Base-by-base conservation (phyloP, 1,140 invertebrate genomes). In the Drosophila subpulchrella region DNA sequence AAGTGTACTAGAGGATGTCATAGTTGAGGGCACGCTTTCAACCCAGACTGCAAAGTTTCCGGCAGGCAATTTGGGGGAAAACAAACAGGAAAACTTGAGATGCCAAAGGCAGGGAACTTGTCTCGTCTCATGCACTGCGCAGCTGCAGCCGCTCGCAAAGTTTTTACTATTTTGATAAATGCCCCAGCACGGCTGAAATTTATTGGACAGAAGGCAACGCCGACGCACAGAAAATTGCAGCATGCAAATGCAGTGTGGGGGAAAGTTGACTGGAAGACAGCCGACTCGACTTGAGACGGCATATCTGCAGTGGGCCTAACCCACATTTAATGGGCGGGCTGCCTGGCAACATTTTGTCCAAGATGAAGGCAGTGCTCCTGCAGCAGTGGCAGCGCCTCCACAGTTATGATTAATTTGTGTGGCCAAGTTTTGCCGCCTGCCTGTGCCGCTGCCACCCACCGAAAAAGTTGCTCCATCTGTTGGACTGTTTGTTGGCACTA, bases 381-480 rank as follows among this genome's bases (percentile, higher is more conserved):
- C 54, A 60, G 55, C 72, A 76, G 74, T 51, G 65, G 74, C 56
- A 61, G 72, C 66, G 71, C 73, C 78, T 71, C 62, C 79, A 88
- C 88, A 88, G 84, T 88, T 88, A 88, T 88, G 83, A 88, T 88
- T 88, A 88, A 88, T 88, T 88, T 88, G 84, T 80, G 75, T 67
- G 63, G 60, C 71, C 80, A 88, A 88, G 80, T 88, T 88, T 88
- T 75, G 72, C 67, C 53, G 48, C 50, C 27, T 5, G 27, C 27
- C 27, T 27, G 27, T 41, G 32, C 32, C 8, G 7, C 7, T 34
- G 13, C 75, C 55, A 60, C 74, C 78, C 81, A 65, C 75, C 80
- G 56, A 84, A 89, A 84, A 89, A 62, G 61, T 62, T 82, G 47
- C 70, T 74, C 63, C 61, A 67, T 44, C 32, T 59, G 17, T 39